Evolutionary conservation across 2,113 vertebrate species (phyloP).

Genomic region (Cettia cetti): DNA sequence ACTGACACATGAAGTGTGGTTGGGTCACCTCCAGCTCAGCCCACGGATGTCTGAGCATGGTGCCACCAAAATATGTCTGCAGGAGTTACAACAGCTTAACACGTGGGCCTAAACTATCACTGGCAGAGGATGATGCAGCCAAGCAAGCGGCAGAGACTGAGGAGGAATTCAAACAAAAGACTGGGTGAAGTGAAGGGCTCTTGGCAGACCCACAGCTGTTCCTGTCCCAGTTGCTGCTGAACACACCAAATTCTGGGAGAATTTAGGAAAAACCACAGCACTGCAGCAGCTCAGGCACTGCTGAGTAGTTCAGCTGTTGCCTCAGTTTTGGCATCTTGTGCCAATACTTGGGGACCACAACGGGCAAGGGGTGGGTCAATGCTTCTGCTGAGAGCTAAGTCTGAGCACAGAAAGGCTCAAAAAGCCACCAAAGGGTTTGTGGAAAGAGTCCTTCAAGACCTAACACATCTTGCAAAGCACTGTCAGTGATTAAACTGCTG

Average conservation of each 20-base stretch:
- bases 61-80: not conserved
- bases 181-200: not conserved
- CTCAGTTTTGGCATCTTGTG: not conserved
- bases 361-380: rapidly evolving
- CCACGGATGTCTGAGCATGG: not conserved
- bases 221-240: not conserved
- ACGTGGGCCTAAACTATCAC: not conserved
- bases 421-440: not conserved
- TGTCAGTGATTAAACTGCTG: not conserved
- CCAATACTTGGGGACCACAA: rapidly evolving
- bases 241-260: not conserved
- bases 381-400: not conserved
- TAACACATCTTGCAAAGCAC: rapidly evolving
- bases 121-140: not conserved
- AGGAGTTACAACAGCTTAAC: not conserved
- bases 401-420: not conserved
- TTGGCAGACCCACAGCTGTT: not conserved
- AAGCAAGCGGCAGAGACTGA: not conserved
- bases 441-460: not conserved
- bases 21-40: not conserved
- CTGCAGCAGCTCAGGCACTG: not conserved
- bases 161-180: not conserved
- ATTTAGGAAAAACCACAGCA: not conserved
- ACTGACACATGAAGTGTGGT: not conserved
- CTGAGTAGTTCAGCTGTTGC: not conserved